These are phyloP conservation scores for Ectropis grisescens DNA, from an alignment of 1,140 invertebrate species.

Conservation along the genomic window DNA sequence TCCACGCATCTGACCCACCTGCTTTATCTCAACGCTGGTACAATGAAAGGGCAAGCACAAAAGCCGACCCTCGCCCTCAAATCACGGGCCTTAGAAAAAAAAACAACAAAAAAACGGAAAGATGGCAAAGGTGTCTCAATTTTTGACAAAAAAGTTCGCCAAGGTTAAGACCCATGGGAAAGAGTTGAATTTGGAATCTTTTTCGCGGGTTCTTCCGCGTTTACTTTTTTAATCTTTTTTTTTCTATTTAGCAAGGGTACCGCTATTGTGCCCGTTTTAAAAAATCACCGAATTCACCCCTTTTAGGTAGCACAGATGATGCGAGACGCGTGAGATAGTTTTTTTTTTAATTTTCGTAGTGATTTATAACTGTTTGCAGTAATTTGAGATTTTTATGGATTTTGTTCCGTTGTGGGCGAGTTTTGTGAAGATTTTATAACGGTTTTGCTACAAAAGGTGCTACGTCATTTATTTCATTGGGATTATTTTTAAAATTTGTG, in stretches of 20 bases:
- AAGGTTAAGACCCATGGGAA: slow-evolving; percentile 69
- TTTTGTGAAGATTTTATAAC: slow-evolving; percentile 34
- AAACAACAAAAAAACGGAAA: slow-evolving; percentile 53
- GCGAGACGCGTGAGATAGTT: slow-evolving; percentile 55
- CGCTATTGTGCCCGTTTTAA: slow-evolving; percentile 25
- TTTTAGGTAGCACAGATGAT: slow-evolving; percentile 56
- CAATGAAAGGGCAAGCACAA: slow-evolving; percentile 34
- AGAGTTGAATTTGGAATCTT: slow-evolving; percentile 47
- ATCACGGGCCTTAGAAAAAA: slow-evolving; percentile 14
- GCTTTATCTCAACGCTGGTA: slow-evolving; percentile 38
- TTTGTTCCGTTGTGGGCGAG: slow-evolving; percentile 30
- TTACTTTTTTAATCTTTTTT: too few species aligned
- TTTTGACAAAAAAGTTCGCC: slow-evolving; percentile 52
- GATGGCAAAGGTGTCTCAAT: slow-evolving; percentile 67
- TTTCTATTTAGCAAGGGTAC: slow-evolving; percentile 41
- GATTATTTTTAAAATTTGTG: too few species aligned
- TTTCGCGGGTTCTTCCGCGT: slow-evolving; percentile 28
- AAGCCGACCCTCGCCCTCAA: slow-evolving; percentile 40
- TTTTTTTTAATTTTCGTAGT: slow-evolving; percentile 34
- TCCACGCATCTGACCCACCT: slow-evolving; percentile 51
- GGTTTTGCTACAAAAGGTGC: slow-evolving; percentile 18
- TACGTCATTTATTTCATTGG: too few species aligned
- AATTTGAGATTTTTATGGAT: slow-evolving; percentile 65
- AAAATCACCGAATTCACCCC: slow-evolving; percentile 51
- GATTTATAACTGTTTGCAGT: slow-evolving; percentile 68